Percentiles rank a stretch among this genome's conserved stretches.
Conservation (phyloP, 1,140 invertebrate species). For the Drosophila kikkawai region DNA sequence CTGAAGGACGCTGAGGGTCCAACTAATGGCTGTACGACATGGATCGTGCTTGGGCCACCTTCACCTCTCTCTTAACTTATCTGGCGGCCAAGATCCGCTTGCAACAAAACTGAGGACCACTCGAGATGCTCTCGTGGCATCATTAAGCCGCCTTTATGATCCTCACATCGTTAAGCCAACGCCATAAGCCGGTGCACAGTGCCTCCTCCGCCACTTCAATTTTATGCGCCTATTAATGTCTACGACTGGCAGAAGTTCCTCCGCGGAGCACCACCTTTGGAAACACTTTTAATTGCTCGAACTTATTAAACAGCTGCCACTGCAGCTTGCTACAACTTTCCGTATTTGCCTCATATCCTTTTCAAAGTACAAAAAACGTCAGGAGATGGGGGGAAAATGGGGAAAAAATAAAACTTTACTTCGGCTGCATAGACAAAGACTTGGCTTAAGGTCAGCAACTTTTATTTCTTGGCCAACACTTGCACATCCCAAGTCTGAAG, state of each 20-base stretch:
- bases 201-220: conserved; percentile 35
- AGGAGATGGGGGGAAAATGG: neutral
- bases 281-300: conserved; percentile 78
- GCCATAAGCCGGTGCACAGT: conserved; percentile 14
- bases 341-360: conserved; percentile 69
- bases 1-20: conserved; percentile 39
- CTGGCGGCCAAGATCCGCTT: conserved; percentile 3
- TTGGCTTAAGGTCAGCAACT: conserved; percentile 77
- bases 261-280: conserved; percentile 55
- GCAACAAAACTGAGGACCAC: neutral
- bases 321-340: conserved; percentile 47
- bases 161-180: conserved; percentile 71
- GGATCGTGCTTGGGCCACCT: conserved; percentile 15
- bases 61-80: neutral
- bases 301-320: conserved; percentile 81
- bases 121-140: conserved; percentile 19
- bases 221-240: conserved; percentile 78
- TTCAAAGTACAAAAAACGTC: neutral
- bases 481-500: conserved; percentile 67
- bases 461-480: conserved; percentile 83
- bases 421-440: conserved; percentile 75
- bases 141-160: conserved; percentile 73
- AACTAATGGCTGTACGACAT: conserved; percentile 12
- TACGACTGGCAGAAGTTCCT: conserved; percentile 45
- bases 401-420: conserved; percentile 56